Percentiles rank a stretch among this genome's conserved stretches.
These are phyloP conservation scores for Atrichornis clamosus DNA, from an alignment of 2,113 vertebrate species.

Conservation along the genomic window DNA sequence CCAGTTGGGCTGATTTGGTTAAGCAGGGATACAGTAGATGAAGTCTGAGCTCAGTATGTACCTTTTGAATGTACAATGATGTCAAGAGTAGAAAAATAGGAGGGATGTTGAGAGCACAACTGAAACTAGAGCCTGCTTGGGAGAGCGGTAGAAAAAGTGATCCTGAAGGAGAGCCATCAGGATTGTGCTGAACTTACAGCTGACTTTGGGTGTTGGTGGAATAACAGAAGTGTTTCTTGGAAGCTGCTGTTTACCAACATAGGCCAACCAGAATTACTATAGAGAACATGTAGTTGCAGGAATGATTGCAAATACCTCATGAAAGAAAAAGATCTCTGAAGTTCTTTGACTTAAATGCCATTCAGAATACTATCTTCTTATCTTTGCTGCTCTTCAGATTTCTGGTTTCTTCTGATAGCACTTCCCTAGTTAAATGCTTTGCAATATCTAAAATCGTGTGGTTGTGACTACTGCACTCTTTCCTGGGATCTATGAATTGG, in stretches of 20 bases:
- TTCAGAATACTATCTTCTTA: neutral
- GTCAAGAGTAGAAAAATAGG: neutral
- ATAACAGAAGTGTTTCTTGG: neutral
- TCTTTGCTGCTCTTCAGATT: neutral
- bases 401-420: neutral
- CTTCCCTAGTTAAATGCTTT: conserved; percentile 27
- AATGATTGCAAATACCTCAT: neutral
- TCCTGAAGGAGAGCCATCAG: neutral
- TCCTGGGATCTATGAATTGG: neutral
- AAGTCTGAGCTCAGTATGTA: neutral
- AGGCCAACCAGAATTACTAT: neutral
- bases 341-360: neutral
- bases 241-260: neutral
- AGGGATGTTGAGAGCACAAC: neutral
- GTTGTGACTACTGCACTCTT: neutral
- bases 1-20: neutral
- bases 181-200: neutral
- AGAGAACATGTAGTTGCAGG: neutral
- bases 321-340: neutral
- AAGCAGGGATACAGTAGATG: neutral
- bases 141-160: neutral
- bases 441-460: neutral
- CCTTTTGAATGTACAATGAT: neutral
- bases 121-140: neutral
- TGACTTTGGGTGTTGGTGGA: neutral